Conservation (phyloP, 2,797 vertebrate species). For the Danio kyathit region DNA sequence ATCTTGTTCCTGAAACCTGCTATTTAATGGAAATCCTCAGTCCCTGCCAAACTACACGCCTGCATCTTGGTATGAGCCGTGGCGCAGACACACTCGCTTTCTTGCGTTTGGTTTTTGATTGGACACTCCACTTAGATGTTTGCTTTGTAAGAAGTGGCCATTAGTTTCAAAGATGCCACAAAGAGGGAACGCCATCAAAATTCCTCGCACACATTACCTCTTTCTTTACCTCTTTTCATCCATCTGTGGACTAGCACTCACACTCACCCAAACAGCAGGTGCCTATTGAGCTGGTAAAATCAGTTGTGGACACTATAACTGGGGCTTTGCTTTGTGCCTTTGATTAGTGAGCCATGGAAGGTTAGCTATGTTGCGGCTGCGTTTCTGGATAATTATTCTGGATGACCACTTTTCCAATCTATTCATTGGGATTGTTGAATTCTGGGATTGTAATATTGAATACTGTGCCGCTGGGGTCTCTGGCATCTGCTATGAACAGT, state of each 20-base stretch:
- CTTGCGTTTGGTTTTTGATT: conserved; percentile 67
- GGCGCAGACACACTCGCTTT: conserved; percentile 53
- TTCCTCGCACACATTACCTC: conserved; percentile 54
- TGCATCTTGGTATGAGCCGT: conserved; percentile 74
- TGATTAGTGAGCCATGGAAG: conserved; percentile 36
- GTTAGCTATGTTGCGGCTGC: neutral
- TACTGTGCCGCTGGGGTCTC: conserved; percentile 1
- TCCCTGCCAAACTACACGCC: conserved; percentile 75
- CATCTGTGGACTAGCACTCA: conserved; percentile 36
- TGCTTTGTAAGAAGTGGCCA: conserved; percentile 58
- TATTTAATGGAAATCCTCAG: conserved; percentile 75
- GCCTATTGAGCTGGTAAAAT: conserved; percentile 28
- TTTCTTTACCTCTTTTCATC: conserved; percentile 44
- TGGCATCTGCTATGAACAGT: conserved; percentile 31
- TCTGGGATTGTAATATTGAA: conserved; percentile 20
- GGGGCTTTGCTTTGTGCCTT: conserved; percentile 31
- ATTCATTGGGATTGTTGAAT: conserved; percentile 37
- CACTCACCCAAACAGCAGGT: conserved; percentile 38
- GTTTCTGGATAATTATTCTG: neutral
- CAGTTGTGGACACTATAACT: conserved; percentile 17
- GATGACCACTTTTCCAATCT: conserved; percentile 8
- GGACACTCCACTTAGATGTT: conserved; percentile 73
- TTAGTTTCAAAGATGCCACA: conserved; percentile 77
- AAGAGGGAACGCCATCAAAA: conserved; percentile 73
- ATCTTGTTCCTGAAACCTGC: conserved; percentile 80